These are phyloP conservation scores for Copidosoma floridanum DNA, from an alignment of 1,140 invertebrate genomes.

Conservation along the genomic window DNA sequence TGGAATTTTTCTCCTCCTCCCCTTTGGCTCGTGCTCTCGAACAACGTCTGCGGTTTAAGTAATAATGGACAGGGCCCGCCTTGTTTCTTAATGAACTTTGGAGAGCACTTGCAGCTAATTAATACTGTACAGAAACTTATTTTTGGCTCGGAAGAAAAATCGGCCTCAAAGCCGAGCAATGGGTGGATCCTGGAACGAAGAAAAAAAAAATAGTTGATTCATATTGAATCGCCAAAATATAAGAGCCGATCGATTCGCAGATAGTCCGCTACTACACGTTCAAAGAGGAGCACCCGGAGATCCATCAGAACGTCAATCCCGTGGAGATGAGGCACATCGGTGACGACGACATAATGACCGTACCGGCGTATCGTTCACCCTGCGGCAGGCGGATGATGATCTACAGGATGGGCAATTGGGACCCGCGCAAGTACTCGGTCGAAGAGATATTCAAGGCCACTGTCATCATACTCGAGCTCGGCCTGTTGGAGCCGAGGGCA, in stretches of 20 bases:
- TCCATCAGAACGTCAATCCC: constrained; percentile 67
- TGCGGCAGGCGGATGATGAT: constrained; percentile 67
- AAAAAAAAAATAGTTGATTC: no score
- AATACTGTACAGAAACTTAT: no score
- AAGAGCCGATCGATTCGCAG: constrained; percentile 53
- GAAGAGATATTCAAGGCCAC: constrained; percentile 74
- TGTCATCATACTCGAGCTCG: constrained; percentile 69
- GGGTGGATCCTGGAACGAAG: no score
- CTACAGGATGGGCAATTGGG: constrained; percentile 72
- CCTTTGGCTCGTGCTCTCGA: no score
- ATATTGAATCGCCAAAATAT: no score
- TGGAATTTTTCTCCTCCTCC: no score
- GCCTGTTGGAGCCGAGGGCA: constrained; percentile 68
- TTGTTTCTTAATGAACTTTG: no score
- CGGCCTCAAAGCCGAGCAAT: no score
- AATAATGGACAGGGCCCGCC: no score
- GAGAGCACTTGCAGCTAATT: no score
- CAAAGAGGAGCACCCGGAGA: constrained; percentile 69
- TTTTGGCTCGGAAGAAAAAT: no score
- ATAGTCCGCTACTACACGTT: constrained; percentile 75
- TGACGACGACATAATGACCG: constrained; percentile 67
- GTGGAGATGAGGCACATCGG: constrained; percentile 66
- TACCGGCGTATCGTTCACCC: constrained; percentile 73
- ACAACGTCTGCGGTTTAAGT: no score
- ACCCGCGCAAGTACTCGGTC: constrained; percentile 64